Conservation (phyloP, 1,140 invertebrate species). For the Lethocerus indicus region DNA sequence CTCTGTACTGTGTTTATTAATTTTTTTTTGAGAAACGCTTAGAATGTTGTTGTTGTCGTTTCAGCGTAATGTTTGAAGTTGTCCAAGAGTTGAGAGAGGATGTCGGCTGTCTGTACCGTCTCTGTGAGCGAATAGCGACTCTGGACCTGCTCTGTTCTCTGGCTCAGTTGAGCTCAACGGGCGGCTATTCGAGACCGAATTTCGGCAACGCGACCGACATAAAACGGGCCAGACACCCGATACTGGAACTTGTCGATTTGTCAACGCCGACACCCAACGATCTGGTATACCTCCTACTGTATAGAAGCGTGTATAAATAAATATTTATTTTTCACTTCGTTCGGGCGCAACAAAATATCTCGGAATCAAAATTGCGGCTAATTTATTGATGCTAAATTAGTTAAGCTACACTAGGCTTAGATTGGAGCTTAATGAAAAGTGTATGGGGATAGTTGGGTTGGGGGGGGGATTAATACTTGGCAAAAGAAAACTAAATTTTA, state of each 20-base stretch:
- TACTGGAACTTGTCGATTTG: constrained; percentile 45
- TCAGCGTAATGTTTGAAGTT: constrained; percentile 40
- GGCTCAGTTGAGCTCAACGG: constrained; percentile 39
- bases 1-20: neutral
- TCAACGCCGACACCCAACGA: constrained; percentile 52
- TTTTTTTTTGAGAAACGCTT: neutral
- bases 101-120: constrained; percentile 55
- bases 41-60: constrained; percentile 17
- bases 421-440: too few relatives aligned
- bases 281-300: too few relatives aligned
- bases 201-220: constrained; percentile 53
- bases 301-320: too few relatives aligned
- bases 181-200: constrained; percentile 46
- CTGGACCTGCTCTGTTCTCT: constrained; percentile 62
- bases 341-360: too few relatives aligned
- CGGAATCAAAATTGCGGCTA: too few relatives aligned
- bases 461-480: too few relatives aligned
- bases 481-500: too few relatives aligned
- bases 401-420: too few relatives aligned
- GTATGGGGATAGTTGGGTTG: too few relatives aligned
- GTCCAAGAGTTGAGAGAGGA: constrained; percentile 42
- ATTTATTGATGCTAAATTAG: too few relatives aligned
- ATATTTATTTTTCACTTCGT: too few relatives aligned
- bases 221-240: constrained; percentile 55
- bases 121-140: constrained; percentile 62